These are phyloP conservation scores for Mactra quadrangularis DNA, from an alignment of 1,140 invertebrate genomes.

Conservation along the genomic window DNA sequence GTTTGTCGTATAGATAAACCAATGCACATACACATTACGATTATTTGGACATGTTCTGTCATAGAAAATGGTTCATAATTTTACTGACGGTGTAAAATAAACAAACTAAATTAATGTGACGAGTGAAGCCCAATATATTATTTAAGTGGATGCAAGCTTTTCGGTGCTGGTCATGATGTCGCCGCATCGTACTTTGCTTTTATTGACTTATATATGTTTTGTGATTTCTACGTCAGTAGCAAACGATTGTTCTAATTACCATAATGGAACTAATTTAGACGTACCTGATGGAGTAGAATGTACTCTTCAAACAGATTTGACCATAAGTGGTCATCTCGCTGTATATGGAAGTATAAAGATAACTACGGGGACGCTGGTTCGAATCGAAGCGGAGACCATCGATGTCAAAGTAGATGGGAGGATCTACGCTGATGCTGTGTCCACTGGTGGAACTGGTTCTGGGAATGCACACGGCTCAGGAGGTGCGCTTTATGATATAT, in stretches of 20 bases:
- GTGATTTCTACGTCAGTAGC: background rate
- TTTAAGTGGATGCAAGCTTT: too few species aligned
- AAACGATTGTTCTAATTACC: background rate
- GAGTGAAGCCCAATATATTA: too few species aligned
- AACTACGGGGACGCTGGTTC: background rate
- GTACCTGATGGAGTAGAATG: background rate
- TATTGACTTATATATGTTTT: background rate
- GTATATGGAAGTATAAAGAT: slow-evolving; percentile 6
- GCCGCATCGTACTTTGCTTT: background rate
- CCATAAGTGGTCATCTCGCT: background rate
- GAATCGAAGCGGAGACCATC: background rate
- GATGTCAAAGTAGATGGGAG: slow-evolving; percentile 9
- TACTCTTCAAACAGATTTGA: background rate
- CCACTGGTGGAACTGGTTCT: background rate
- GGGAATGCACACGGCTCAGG: slow-evolving; percentile 6
- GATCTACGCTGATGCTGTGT: slow-evolving; percentile 7
- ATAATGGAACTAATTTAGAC: background rate
- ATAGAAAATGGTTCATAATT: too few species aligned
- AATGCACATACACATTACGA: too few species aligned
- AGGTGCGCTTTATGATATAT: slow-evolving; percentile 3
- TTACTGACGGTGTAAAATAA: too few species aligned
- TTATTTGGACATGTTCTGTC: too few species aligned
- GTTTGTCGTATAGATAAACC: too few species aligned
- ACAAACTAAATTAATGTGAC: too few species aligned
- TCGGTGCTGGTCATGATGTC: slow-evolving; percentile 21